phyloP scores from a whole-genome alignment of 2,888 invertebrate genomes.

The Spicauda simplicius region DNA sequence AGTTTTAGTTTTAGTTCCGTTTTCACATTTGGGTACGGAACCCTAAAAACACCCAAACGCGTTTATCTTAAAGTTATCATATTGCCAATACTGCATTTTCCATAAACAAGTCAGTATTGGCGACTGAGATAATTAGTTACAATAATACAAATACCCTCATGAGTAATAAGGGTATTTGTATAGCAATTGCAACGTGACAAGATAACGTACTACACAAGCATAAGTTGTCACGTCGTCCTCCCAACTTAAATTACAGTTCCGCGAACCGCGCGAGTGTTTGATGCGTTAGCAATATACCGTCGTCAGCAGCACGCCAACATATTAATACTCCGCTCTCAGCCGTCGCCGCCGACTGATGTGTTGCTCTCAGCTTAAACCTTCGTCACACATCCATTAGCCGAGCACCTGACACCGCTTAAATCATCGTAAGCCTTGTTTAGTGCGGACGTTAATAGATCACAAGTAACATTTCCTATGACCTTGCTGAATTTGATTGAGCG shows the following conservation, averaged over 20 bases:
- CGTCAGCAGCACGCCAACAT: not conserved
- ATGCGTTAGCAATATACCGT: not conserved
- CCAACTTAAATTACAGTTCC: conserved; percentile 8
- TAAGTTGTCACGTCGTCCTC: no score
- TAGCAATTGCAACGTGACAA: no score
- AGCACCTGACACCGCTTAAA: conserved; percentile 12
- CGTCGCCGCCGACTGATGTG: not conserved
- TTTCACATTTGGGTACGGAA: no score
- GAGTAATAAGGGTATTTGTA: no score
- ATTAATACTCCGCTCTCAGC: conserved; percentile 4
- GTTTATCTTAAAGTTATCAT: no score
- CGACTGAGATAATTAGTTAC: no score
- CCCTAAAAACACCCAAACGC: no score
- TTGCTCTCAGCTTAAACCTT: not conserved
- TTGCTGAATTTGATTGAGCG: not conserved
- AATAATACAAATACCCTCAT: no score
- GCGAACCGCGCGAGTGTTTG: not conserved
- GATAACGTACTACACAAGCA: no score
- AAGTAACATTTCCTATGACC: not conserved
- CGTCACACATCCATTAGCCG: not conserved
- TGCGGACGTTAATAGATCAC: not conserved
- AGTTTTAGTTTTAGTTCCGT: no score
- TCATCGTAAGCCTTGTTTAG: conserved; percentile 12
- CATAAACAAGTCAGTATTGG: no score
- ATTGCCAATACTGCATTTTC: no score